These are phyloP conservation scores for Patiria pectinifera DNA, from an alignment of 53 echinoderm and acorn worm species.

Conservation along the genomic window DNA sequence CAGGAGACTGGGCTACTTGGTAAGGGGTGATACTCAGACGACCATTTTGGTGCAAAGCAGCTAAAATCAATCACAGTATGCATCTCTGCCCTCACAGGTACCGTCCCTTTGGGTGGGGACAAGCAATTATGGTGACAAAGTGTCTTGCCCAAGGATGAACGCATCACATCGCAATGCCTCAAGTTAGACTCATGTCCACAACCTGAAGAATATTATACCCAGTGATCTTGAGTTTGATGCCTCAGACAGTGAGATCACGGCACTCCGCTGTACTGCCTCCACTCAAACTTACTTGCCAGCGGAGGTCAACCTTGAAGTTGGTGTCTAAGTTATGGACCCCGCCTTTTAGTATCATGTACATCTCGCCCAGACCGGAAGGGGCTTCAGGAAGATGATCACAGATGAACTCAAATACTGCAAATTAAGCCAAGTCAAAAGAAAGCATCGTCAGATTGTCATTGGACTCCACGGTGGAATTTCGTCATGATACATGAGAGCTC, in stretches of 20 bases:
- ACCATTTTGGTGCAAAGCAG: too few species aligned
- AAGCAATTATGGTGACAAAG: neutral
- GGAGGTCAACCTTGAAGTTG: constrained; percentile 75
- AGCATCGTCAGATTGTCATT: neutral
- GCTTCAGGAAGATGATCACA: constrained; percentile 52
- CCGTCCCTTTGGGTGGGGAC: neutral
- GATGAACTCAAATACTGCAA: constrained; percentile 59
- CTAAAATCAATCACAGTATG: neutral
- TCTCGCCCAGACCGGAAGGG: constrained; percentile 54
- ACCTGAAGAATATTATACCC: too few species aligned
- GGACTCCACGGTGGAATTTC: too few species aligned
- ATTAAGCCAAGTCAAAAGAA: neutral
- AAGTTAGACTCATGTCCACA: too few species aligned
- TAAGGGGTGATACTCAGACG: too few species aligned
- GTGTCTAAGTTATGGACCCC: constrained; percentile 57
- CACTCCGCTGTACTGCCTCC: neutral
- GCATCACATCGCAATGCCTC: neutral
- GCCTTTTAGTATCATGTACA: constrained; percentile 67
- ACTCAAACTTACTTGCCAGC: constrained; percentile 74
- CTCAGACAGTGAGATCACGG: neutral
- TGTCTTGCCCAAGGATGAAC: neutral
- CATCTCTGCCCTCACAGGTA: neutral
- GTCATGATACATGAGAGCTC: too few species aligned
- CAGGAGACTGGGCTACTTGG: too few species aligned
- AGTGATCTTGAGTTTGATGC: too few species aligned